phyloP scores from a whole-genome alignment of 2,797 vertebrate species.

The Anguilla megastoma region DNA sequence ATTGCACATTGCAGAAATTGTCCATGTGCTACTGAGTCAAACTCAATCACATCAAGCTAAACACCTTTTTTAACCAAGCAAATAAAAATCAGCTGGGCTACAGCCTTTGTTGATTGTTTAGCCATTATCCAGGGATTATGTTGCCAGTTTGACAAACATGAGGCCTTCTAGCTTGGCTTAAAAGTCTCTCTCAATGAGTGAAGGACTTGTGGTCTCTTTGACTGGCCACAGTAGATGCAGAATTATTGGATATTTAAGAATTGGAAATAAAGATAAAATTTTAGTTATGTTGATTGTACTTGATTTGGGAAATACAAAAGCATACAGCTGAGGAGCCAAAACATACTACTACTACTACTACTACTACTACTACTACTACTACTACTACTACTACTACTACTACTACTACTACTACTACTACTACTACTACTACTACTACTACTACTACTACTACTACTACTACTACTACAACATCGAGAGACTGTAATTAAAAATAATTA shows the following conservation, averaged over 20 bases:
- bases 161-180: not conserved
- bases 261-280: not conserved
- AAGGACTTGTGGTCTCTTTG: not conserved
- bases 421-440: no score
- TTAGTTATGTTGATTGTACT: not conserved
- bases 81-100: not conserved
- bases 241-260: not conserved
- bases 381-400: no score
- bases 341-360: no score
- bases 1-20: not conserved
- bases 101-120: not conserved
- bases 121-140: not conserved
- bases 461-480: no score
- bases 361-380: no score
- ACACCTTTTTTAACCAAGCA: not conserved
- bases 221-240: not conserved
- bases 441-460: no score
- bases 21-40: not conserved
- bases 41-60: constrained; percentile 1
- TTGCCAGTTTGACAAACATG: not conserved
- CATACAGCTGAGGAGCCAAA: constrained; percentile 1
- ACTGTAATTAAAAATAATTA: no score
- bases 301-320: not conserved
- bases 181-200: not conserved
- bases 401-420: no score